Conservation (phyloP, 1,140 invertebrate genomes). For the Calliopsis andreniformis region DNA sequence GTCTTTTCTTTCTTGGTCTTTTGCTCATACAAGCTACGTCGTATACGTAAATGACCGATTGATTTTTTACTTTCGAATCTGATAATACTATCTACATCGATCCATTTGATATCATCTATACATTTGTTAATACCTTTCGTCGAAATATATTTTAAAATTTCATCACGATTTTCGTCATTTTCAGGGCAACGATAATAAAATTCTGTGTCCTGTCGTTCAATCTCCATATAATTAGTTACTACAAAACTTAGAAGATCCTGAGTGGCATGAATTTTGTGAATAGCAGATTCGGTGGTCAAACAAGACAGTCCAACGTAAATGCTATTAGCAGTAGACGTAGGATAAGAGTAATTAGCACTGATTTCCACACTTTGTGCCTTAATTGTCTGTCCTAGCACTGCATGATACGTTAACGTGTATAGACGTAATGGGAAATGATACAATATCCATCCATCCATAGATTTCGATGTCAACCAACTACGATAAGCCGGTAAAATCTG, state of each 20-base stretch:
- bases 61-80: not conserved
- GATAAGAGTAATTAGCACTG: not conserved
- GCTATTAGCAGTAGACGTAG: not conserved
- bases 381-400: not conserved
- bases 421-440: slow-evolving; percentile 17
- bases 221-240: slow-evolving; percentile 8
- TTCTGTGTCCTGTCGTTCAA: not conserved
- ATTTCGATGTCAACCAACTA: not conserved
- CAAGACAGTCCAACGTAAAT: slow-evolving; percentile 20
- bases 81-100: accelerated
- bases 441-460: not conserved
- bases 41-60: not conserved
- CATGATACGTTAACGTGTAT: slow-evolving; percentile 16
- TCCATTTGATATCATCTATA: not conserved
- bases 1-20: not conserved
- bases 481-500: slow-evolving; percentile 24
- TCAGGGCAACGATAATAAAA: slow-evolving; percentile 18
- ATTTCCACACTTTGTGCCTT: not conserved
- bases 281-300: not conserved
- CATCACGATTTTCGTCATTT: accelerated
- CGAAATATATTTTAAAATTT: not conserved
- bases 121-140: accelerated
- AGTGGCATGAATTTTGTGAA: slow-evolving; percentile 10
- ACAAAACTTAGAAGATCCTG: not conserved
- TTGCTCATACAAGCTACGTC: not conserved